Evolutionary conservation across 2,797 vertebrate genomes (phyloP), one percentile per base, ranked within the genome.

Genomic region (Malurus leucopterus): DNA sequence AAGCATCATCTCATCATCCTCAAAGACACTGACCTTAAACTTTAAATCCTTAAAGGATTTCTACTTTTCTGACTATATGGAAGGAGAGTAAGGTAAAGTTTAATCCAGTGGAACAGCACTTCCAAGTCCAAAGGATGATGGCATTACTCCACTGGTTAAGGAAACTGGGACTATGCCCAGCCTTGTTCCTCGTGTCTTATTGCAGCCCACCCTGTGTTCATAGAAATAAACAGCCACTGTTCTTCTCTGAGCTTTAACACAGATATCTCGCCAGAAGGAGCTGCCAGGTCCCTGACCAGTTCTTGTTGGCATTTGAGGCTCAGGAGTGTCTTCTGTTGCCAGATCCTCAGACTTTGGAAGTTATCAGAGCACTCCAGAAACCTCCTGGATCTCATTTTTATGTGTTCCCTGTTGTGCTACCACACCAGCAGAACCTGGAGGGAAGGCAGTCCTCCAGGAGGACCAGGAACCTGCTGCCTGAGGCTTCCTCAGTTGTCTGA

Each of bases 241-340:
- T 49, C 43, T 22, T 55, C 30, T n/a, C 41, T 59, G 50, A 81
- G 29, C 27, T 51, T 46, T 19, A 17, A 55, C 51, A 26, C 15
- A 43, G 41, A 16, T 27, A 43, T 11, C 8, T 26, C 65, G 47
- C 9, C 38, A 55, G n/a, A 71, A 41, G 40, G 61, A 4, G 26
- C 32, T n/a, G 30, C 21, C 40, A 40, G 40, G 19, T 6, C 23
- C 26, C 29, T 7, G 54, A 26, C 0, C 23, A n/a, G 58, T 4
- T 76, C 59, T 22, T 22, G 21, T 6, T 73, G 18, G 19, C 49
- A 29, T 1, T 0, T 0, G 0, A 67, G 38, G 40, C 17, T 11
- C 65, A 27, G 40, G 0, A 38, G 32, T 1, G 1, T n/a, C 54
- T 74, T 54, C 57, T 2, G 0, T 1, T 65, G 40, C 27, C 1